Evolutionary conservation across 2,888 invertebrate species (phyloP), one percentile per base, ranked within the genome.

Genomic region (Odontothrips loti): DNA sequence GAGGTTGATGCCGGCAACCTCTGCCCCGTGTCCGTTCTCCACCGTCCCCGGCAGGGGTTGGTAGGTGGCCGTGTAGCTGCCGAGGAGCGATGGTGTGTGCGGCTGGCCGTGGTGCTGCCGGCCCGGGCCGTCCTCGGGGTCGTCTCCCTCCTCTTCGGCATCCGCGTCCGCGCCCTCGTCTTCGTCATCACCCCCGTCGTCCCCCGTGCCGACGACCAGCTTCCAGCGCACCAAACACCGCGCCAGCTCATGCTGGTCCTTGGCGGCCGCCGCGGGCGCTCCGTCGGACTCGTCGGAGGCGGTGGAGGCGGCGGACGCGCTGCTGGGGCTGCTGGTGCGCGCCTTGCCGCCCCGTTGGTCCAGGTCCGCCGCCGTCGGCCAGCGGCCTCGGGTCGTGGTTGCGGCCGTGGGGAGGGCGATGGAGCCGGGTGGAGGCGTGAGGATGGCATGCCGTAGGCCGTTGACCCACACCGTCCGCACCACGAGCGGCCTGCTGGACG

Each of bases 401-500:
- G 34, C 34, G 34, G 34, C 34, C 34, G 3, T 43, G 2, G 34
- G 34, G 34, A 43, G 34, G 3, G 34, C 34, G 34, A 43, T 43
- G 34, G 3, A 43, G 34, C 34, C 34, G 3, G 34, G 34, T 0
- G 58, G 68, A 3, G 68, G 68, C 68, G 68, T 27, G 80, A 94
- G 88, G 80, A 94, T 90, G 27, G 93, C 93, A 88, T 92, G 92
- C 83, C 93, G 90, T 84, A 91, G 90, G 29, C 93, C 93, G 85
- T 93, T 91, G 82, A 92, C 90, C 95, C 95, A 95, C 81, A 90
- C 87, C 0, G 90, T 91, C 82, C 88, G 88, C 51, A 91, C 89
- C 83, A 89, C 90, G 34, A 91, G 87, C 6, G 91, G 90, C 82
- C 90, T 86, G 83, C 88, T 88, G 82, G 91, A 91, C 2, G 91